These are phyloP conservation scores for Setipinna tenuifilis DNA, from an alignment of 2,797 vertebrate species.

Conservation along the genomic window DNA sequence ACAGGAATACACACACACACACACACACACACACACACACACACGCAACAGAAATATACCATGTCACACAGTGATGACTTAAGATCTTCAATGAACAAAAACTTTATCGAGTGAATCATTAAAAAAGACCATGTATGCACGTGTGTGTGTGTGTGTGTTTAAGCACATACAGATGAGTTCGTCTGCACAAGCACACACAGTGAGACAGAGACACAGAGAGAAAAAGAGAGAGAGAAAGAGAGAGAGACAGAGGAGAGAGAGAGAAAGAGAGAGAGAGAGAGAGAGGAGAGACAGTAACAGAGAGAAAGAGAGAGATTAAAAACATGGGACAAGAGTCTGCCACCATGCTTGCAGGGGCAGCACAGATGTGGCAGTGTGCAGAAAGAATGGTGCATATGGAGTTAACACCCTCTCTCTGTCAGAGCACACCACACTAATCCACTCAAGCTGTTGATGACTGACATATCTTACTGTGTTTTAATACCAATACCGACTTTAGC, in stretches of 20 bases:
- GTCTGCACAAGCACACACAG: neutral
- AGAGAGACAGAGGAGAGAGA: neutral
- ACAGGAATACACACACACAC: neutral
- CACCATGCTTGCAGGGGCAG: neutral
- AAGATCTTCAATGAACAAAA: neutral
- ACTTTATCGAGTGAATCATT: neutral
- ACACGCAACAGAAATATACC: no score
- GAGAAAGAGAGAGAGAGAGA: neutral
- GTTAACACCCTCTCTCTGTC: neutral
- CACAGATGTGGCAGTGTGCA: neutral
- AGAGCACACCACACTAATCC: neutral
- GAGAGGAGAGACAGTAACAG: neutral
- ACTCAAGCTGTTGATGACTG: neutral
- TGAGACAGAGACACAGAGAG: no score
- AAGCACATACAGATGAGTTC: no score
- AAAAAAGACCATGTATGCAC: neutral
- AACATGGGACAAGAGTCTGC: neutral
- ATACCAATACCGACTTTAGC: neutral
- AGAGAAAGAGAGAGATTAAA: neutral
- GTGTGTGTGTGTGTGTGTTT: no score
- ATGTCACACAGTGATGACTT: neutral
- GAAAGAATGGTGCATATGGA: neutral
- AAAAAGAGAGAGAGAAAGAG: no score
- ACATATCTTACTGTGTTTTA: constrained; percentile 6
- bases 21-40: neutral